These are phyloP conservation scores for Myiothlypis coronata DNA, from an alignment of 2,797 vertebrate genomes.

Conservation along the genomic window DNA sequence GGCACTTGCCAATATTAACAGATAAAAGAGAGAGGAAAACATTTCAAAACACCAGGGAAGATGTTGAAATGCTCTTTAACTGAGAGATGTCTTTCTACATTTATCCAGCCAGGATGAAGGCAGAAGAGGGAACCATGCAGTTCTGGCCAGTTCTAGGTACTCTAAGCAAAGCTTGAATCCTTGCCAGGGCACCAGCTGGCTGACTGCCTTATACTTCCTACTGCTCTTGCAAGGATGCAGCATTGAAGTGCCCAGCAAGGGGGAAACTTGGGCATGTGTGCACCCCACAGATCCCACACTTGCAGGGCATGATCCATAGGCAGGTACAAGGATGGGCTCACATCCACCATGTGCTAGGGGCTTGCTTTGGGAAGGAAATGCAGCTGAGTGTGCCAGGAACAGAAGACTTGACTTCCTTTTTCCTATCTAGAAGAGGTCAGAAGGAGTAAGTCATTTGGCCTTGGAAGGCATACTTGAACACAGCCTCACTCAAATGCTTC, in stretches of 20 bases:
- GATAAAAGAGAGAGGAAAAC: neutral
- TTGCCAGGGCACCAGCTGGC: neutral
- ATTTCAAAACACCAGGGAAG: neutral
- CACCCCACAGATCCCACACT: neutral
- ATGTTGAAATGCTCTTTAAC: neutral
- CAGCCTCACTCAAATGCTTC: neutral
- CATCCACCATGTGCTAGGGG: neutral
- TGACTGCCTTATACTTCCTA: neutral
- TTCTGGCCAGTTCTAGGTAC: neutral
- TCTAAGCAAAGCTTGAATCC: neutral
- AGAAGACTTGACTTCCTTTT: neutral
- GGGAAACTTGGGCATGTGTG: neutral
- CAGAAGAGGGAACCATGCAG: neutral
- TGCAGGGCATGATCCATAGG: accelerated
- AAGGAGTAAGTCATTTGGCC: neutral
- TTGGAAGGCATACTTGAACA: neutral
- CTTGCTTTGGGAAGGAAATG: neutral
- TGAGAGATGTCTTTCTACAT: neutral
- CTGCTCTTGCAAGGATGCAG: neutral
- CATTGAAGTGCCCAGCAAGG: neutral
- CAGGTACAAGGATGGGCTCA: neutral
- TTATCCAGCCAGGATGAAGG: neutral
- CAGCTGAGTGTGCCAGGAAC: neutral
- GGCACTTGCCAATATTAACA: neutral
- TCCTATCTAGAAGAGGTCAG: neutral